A percentile compares a stretch with the other conserved stretches of the same genome.
Conservation (phyloP, 1,140 invertebrate genomes). For the Drosophila carrolli region DNA sequence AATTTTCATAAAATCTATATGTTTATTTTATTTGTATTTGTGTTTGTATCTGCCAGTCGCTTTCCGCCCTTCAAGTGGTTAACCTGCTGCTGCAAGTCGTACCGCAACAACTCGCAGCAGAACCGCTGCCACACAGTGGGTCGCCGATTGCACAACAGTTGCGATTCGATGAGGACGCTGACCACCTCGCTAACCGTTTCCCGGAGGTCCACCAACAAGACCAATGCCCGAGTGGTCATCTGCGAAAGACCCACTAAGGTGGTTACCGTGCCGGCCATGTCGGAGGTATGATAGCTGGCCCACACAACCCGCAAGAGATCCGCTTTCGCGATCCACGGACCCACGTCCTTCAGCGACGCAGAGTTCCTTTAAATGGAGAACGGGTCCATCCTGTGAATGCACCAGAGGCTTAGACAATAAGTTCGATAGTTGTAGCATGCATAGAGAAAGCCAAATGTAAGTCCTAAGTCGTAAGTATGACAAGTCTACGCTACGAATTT, state of each 20-base stretch:
- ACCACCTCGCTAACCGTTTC: slow-evolving; percentile 82
- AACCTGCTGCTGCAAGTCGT: slow-evolving; percentile 82
- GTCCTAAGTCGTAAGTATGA: slow-evolving; percentile 30
- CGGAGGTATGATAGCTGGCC: slow-evolving; percentile 83
- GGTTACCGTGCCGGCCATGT: slow-evolving; percentile 73
- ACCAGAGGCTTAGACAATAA: slow-evolving; percentile 76
- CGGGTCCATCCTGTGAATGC: slow-evolving; percentile 6
- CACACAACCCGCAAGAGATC: slow-evolving; percentile 64
- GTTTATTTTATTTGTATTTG: not conserved
- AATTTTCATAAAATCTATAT: no score
- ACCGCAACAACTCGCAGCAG: slow-evolving; percentile 74
- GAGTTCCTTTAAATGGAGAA: slow-evolving; percentile 53
- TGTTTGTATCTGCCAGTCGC: slow-evolving; percentile 61
- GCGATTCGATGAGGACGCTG: slow-evolving; percentile 82
- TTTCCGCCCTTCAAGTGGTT: slow-evolving; percentile 85
- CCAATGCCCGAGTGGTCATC: slow-evolving; percentile 77
- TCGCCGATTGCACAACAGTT: slow-evolving; percentile 78
- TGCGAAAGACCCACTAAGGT: slow-evolving; percentile 74
- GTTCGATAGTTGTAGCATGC: slow-evolving; percentile 55
- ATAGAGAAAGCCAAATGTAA: slow-evolving; percentile 39
- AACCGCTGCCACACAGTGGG: slow-evolving; percentile 77
- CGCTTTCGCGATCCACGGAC: slow-evolving; percentile 59
- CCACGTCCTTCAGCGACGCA: slow-evolving; percentile 73
- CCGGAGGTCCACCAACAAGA: slow-evolving; percentile 74
- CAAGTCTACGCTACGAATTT: slow-evolving; percentile 63